Percentiles rank a stretch among this genome's conserved stretches.
phyloP scores from a whole-genome alignment of 2,888 invertebrate genomes.

The Criorhina ranunculi region DNA sequence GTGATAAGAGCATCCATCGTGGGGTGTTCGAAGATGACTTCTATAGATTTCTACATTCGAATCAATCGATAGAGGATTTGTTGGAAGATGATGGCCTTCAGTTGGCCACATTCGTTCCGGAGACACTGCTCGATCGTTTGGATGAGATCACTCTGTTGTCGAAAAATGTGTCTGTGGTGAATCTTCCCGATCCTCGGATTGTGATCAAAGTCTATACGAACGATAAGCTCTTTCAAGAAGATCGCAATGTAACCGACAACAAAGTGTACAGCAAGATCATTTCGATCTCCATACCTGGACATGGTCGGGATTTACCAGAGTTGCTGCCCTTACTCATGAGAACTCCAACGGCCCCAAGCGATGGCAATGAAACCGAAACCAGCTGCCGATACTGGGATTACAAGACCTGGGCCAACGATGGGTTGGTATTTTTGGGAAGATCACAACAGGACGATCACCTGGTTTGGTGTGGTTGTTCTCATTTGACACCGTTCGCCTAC shows the following conservation, averaged over 20 bases:
- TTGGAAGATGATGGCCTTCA: conserved; percentile 85
- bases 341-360: neutral
- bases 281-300: conserved; percentile 87
- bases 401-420: conserved; percentile 86
- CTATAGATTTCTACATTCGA: conserved; percentile 83
- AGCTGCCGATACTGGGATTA: conserved; percentile 87
- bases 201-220: conserved; percentile 86
- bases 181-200: conserved; percentile 82
- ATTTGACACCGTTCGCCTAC: conserved; percentile 87
- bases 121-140: conserved; percentile 83
- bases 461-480: conserved; percentile 85
- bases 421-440: conserved; percentile 84
- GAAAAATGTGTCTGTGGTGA: conserved; percentile 63
- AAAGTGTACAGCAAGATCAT: conserved; percentile 85
- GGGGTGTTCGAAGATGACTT: conserved; percentile 79
- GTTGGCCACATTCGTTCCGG: conserved; percentile 86
- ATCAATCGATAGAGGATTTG: conserved; percentile 84
- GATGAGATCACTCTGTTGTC: conserved; percentile 78
- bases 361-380: conserved; percentile 70
- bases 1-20: conserved; percentile 42
- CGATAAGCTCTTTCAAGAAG: conserved; percentile 86
- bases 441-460: conserved; percentile 82
- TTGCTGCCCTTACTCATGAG: conserved; percentile 85
- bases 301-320: conserved; percentile 85
- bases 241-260: conserved; percentile 80